A percentile compares a stretch with the other conserved stretches of the same genome.
Conservation (phyloP, 2,888 invertebrate species). For the Drosophila kuntzei region DNA sequence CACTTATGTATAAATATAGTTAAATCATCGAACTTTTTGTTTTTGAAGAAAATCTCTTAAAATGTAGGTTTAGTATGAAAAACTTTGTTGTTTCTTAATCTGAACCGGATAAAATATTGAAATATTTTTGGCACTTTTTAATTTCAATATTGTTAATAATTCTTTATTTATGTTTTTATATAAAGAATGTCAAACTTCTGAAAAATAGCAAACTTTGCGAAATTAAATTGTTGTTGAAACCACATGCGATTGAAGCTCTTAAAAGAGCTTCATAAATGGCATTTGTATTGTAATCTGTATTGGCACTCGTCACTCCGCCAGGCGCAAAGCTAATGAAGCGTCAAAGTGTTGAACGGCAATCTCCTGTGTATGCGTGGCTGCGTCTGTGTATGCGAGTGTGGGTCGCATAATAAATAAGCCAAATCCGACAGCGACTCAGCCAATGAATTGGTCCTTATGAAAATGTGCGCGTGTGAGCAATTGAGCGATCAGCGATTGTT, state of each 20-base stretch:
- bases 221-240: slow-evolving; percentile 10
- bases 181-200: too few relatives aligned
- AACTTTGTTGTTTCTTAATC: too few relatives aligned
- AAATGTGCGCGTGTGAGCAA: slow-evolving; percentile 53
- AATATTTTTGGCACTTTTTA: too few relatives aligned
- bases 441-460: slow-evolving; percentile 30
- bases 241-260: neutral
- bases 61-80: too few relatives aligned
- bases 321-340: slow-evolving; percentile 63
- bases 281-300: slow-evolving; percentile 52
- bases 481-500: slow-evolving; percentile 58
- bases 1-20: neutral
- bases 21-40: slow-evolving; percentile 3
- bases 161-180: too few relatives aligned
- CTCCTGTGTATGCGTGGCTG: slow-evolving; percentile 5
- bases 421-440: slow-evolving; percentile 36
- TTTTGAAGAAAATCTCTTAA: too few relatives aligned
- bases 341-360: slow-evolving; percentile 70
- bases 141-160: too few relatives aligned
- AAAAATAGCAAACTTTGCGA: neutral
- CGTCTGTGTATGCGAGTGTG: slow-evolving; percentile 9
- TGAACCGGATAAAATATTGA: too few relatives aligned
- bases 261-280: slow-evolving; percentile 20
- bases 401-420: slow-evolving; percentile 58
- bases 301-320: slow-evolving; percentile 20